These are phyloP conservation scores for Diarsia brunnea DNA, from an alignment of 2,888 invertebrate genomes.

Conservation along the genomic window DNA sequence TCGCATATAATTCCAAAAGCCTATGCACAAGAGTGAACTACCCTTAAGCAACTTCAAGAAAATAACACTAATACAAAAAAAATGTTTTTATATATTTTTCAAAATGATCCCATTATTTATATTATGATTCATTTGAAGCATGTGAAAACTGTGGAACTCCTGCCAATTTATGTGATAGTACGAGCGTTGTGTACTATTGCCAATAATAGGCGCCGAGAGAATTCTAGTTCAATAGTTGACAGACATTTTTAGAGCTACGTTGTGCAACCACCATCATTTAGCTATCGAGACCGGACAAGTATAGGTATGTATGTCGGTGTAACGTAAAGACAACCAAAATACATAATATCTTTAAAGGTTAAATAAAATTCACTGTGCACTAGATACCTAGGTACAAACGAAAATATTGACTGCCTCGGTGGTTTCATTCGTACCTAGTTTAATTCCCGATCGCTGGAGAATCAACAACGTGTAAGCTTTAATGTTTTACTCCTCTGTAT, in stretches of 20 bases:
- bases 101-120: conserved; percentile 23
- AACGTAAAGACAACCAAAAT: background rate
- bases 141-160: conserved; percentile 48
- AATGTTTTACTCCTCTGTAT: background rate
- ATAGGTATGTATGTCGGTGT: background rate
- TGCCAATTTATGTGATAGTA: conserved; percentile 64
- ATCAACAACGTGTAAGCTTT: background rate
- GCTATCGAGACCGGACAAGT: background rate
- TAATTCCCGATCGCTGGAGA: background rate
- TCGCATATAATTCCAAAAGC: background rate
- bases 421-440: background rate
- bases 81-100: background rate
- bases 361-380: background rate
- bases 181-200: conserved; percentile 49
- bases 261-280: conserved; percentile 44
- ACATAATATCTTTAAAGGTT: background rate
- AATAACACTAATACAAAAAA: background rate
- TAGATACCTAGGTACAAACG: background rate
- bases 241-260: conserved; percentile 51
- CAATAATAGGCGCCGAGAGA: conserved; percentile 64
- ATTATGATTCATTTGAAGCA: conserved; percentile 45
- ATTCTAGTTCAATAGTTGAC: conserved; percentile 61
- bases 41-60: background rate
- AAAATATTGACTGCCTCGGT: background rate
- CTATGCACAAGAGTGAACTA: background rate